phyloP scores from a whole-genome alignment of 2,888 invertebrate genomes.

The Polymixis flavicincta region DNA sequence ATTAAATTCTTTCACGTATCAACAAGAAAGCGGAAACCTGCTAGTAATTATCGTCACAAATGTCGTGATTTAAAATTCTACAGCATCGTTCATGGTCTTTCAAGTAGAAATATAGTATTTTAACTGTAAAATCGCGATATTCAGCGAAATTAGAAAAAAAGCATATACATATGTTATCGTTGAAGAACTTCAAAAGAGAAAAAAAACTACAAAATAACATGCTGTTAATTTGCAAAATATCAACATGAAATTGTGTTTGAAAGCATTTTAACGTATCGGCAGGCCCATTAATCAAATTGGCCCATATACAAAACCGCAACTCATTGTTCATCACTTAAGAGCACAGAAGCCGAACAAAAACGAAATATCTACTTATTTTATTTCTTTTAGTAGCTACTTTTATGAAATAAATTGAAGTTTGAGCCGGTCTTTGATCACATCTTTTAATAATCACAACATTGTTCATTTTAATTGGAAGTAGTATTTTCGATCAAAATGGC shows the following conservation, averaged over 20 bases:
- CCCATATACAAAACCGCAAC: slow-evolving; percentile 67
- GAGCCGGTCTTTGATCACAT: not conserved
- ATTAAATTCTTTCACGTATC: slow-evolving; percentile 51
- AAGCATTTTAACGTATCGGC: slow-evolving; percentile 53
- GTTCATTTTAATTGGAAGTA: not conserved
- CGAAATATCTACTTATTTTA: slow-evolving; percentile 5
- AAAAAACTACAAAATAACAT: not conserved
- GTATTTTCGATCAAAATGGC: not conserved
- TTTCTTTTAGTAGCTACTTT: slow-evolving; percentile 18
- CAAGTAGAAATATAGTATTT: no score
- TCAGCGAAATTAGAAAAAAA: no score
- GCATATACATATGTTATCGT: not conserved
- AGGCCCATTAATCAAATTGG: slow-evolving; percentile 66
- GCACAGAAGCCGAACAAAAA: slow-evolving; percentile 44
- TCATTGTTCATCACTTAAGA: slow-evolving; percentile 70
- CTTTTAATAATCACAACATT: not conserved
- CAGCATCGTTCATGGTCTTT: not conserved
- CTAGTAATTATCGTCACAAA: slow-evolving; percentile 18
- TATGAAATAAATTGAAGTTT: slow-evolving; percentile 21
- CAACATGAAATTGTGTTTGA: slow-evolving; percentile 43
- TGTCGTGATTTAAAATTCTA: slow-evolving; percentile 30
- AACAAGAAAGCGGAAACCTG: slow-evolving; percentile 41
- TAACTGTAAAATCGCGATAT: no score
- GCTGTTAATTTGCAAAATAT: slow-evolving; percentile 32
- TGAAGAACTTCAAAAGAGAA: not conserved